Conservation (phyloP, 2,113 vertebrate species). For the Otocyon megalotis region DNA sequence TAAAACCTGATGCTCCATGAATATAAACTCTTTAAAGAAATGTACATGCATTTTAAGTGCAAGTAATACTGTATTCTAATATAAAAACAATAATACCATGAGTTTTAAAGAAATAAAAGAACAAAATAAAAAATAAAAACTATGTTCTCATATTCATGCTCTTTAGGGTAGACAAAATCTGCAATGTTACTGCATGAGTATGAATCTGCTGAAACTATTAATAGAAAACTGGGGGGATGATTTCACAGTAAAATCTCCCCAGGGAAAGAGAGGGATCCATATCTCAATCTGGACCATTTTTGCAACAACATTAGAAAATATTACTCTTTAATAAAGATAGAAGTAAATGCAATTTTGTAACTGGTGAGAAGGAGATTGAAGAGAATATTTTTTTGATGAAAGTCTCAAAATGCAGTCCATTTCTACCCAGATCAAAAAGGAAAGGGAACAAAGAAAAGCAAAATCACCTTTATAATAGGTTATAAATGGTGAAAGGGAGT, state of each 20-base stretch:
- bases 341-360: constrained; percentile 39
- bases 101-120: background rate
- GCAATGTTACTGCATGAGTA: background rate
- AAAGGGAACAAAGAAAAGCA: constrained; percentile 47
- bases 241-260: constrained; percentile 25
- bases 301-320: constrained; percentile 19
- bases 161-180: background rate
- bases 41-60: background rate
- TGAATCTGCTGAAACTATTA: background rate
- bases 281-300: background rate
- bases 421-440: constrained; percentile 38
- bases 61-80: background rate
- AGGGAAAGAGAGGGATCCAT: background rate
- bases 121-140: background rate
- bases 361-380: background rate
- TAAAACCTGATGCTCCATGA: background rate
- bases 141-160: background rate
- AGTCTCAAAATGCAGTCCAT: constrained; percentile 29
- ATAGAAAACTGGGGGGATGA: background rate
- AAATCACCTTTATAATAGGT: background rate
- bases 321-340: background rate
- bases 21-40: constrained; percentile 22
- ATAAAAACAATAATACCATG: background rate
- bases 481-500: background rate
- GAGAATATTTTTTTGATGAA: constrained; percentile 48